Percentiles rank a stretch among this genome's conserved stretches.
phyloP scores from a whole-genome alignment of 1,140 invertebrate genomes.

The Papilio glaucus region DNA sequence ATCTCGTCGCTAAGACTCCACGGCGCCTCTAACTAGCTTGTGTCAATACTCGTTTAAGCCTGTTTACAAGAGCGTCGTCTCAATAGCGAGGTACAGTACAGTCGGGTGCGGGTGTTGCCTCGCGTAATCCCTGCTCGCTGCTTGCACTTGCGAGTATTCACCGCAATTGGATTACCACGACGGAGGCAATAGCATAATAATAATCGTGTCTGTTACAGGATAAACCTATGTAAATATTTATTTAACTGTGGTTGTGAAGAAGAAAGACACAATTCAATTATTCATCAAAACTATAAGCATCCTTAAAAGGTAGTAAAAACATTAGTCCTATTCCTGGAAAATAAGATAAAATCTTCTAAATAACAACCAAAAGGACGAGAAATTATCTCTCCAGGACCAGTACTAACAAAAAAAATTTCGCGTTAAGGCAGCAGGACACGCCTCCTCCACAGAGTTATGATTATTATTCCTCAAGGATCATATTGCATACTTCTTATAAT shows the following conservation, averaged over 20 bases:
- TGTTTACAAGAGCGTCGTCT: slow-evolving; percentile 3
- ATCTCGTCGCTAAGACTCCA: slow-evolving; percentile 4
- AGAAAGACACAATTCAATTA: too few relatives aligned
- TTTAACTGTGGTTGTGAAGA: background rate
- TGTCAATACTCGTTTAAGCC: slow-evolving; percentile 5
- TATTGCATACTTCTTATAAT: too few relatives aligned
- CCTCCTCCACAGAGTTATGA: too few relatives aligned
- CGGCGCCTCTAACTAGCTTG: background rate
- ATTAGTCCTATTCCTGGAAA: too few relatives aligned
- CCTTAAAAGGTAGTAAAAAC: too few relatives aligned
- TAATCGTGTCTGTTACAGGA: background rate
- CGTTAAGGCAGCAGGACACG: too few relatives aligned
- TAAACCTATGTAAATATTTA: background rate
- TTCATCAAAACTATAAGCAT: too few relatives aligned
- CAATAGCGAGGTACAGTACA: slow-evolving; percentile 8
- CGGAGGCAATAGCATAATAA: slow-evolving; percentile 17
- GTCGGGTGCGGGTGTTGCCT: background rate
- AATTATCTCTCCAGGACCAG: too few relatives aligned
- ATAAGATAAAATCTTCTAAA: too few relatives aligned
- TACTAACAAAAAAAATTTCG: too few relatives aligned
- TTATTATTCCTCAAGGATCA: too few relatives aligned
- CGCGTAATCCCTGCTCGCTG: slow-evolving; percentile 21
- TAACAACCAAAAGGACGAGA: too few relatives aligned
- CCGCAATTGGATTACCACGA: slow-evolving; percentile 27
- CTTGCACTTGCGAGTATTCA: slow-evolving; percentile 11